Base-by-base conservation (phyloP, 2,113 vertebrate species). In the Cheirogaleus medius region DNA sequence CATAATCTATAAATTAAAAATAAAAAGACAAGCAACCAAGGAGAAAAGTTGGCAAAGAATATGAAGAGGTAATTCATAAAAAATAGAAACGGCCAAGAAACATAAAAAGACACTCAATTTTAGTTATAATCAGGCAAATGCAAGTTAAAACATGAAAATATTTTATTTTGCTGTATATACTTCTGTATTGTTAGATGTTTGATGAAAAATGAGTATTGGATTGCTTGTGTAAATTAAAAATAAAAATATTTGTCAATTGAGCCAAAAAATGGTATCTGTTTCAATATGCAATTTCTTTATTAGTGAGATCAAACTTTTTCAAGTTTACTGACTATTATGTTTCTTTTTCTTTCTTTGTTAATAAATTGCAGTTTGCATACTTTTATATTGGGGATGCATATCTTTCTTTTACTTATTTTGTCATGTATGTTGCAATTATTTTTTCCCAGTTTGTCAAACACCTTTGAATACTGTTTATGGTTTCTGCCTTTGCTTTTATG, bases 391-490 rank as follows among this genome's bases (percentile, higher is more conserved):
- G 15, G 64, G 25, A 91, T 82, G 66, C 66, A 56, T 56, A 63
- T 60, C 66, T 58, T 73, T 87, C 95, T 60, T 8, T 84, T 78
- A 74, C 32, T 60, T 81, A 80, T 69, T 78, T 95, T 87, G 49
- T 80, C 76, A 64, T 49, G 14, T 74, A 92, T 90, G 69, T 63
- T 87, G 47, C 49, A 96, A 83, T 94, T 95, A 91, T 73, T 96
- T 96, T 91, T 71, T 63, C 64, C 71, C 34, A 87, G 85, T 88
- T 90, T 95, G 94, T 86, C 85, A 95, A 94, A 91, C n/a, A 93
- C 37, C 80, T 92, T n/a, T 94, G 89, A 90, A 90, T 92, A 94
- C 84, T 94, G 85, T 95, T 96, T 92, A 85, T 47, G 47, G 54
- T 78, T 94, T 83, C 54, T 76, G 69, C 52, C 69, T 95, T 90